Conservation (phyloP, 2,113 vertebrate species). For the Upupa epops region DNA sequence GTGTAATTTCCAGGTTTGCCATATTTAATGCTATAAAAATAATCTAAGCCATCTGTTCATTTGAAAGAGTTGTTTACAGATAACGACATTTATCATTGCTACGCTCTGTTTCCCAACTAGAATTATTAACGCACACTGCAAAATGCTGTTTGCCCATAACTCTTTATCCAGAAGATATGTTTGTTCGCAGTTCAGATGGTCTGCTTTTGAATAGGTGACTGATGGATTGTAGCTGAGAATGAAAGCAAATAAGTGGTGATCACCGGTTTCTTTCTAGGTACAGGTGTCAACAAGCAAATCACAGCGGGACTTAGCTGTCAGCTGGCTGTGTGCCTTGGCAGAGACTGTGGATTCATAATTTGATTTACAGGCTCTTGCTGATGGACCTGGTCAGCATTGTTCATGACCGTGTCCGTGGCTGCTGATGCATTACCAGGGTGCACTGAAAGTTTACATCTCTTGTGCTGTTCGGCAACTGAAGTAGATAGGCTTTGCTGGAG, state of each 20-base stretch:
- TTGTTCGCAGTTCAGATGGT: neutral
- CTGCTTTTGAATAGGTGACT: neutral
- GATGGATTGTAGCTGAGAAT: neutral
- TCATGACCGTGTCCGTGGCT: fast-evolving
- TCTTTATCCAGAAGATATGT: neutral
- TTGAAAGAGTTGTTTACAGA: neutral
- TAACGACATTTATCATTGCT: neutral
- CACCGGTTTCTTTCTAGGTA: neutral
- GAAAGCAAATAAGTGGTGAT: neutral
- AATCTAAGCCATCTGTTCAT: neutral
- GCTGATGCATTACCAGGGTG: neutral
- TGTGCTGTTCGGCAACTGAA: neutral
- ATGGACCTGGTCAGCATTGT: neutral
- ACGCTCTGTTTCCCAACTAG: neutral
- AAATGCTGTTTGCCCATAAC: neutral
- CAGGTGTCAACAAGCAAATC: neutral
- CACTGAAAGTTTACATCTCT: neutral
- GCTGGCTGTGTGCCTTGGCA: neutral
- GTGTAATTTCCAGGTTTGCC: neutral
- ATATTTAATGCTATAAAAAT: neutral
- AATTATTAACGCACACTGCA: neutral
- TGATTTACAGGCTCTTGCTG: neutral
- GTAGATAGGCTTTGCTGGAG: neutral
- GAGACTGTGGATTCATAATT: neutral
- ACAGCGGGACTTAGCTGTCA: neutral